phyloP scores from a whole-genome alignment of 30 jellyfish, hydroid and myxozoan genomes.

The Aurelia aurita region DNA sequence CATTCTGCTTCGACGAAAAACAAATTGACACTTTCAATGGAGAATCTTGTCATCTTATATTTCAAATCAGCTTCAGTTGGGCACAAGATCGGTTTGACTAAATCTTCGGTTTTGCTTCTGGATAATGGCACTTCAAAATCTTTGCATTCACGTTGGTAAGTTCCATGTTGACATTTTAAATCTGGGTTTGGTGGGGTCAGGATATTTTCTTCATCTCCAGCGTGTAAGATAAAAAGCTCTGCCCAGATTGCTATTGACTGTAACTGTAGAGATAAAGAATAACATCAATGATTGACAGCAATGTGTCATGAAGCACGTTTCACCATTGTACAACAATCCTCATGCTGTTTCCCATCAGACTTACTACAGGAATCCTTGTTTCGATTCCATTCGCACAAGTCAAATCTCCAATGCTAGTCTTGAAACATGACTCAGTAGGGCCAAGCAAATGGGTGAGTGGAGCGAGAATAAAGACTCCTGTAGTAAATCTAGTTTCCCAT shows the following conservation, averaged over 20 bases:
- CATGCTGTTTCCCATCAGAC: too few relatives aligned
- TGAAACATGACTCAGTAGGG: too few relatives aligned
- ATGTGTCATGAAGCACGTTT: too few relatives aligned
- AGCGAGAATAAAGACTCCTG: too few relatives aligned
- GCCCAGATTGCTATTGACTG: conserved; percentile 80
- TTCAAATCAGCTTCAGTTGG: conserved; percentile 89
- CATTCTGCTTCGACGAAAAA: conserved; percentile 86
- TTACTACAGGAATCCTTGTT: too few relatives aligned
- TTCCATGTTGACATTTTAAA: conserved; percentile 80
- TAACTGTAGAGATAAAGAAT: conserved; percentile 40
- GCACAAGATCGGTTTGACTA: conserved; percentile 53
- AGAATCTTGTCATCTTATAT: conserved; percentile 87
- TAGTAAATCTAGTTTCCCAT: too few relatives aligned
- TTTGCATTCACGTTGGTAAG: conserved; percentile 60
- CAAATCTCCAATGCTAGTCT: too few relatives aligned
- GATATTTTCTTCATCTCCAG: conserved; percentile 80
- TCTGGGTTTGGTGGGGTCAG: conserved; percentile 61
- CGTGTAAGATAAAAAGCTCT: conserved; percentile 80
- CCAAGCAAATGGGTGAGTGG: too few relatives aligned
- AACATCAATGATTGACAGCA: too few relatives aligned
- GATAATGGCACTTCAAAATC: conserved; percentile 41
- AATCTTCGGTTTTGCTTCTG: conserved; percentile 16
- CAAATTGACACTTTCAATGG: conserved; percentile 79
- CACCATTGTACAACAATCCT: too few relatives aligned
- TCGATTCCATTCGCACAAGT: too few relatives aligned